These are phyloP conservation scores for Anser brachyrhynchus DNA, from an alignment of 2,113 vertebrate species.

Conservation along the genomic window DNA sequence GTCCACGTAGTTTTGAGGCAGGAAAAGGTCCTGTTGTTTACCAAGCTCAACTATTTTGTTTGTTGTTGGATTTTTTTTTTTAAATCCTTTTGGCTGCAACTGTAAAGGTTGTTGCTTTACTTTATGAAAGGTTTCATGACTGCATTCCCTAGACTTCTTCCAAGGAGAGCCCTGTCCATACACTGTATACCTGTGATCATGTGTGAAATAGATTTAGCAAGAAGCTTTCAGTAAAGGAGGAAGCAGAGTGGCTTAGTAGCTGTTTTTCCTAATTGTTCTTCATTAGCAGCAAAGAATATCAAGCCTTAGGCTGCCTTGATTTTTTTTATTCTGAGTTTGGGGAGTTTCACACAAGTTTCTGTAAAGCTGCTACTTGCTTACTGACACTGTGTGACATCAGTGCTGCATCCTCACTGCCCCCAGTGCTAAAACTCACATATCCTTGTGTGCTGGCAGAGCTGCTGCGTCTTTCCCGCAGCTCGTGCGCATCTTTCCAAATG, in stretches of 20 bases:
- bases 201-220: background rate
- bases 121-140: background rate
- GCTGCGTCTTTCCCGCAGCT: fast-evolving
- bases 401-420: fast-evolving
- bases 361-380: background rate
- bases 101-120: background rate
- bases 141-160: background rate
- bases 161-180: background rate
- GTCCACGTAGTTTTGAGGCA: background rate
- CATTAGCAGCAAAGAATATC: background rate
- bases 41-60: fast-evolving
- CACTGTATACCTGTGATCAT: background rate
- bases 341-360: fast-evolving
- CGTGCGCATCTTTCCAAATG: fast-evolving
- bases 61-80: background rate
- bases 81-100: background rate
- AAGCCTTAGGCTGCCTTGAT: background rate
- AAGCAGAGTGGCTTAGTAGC: fast-evolving
- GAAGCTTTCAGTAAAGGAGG: background rate
- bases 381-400: fast-evolving
- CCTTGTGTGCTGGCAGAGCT: fast-evolving
- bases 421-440: fast-evolving
- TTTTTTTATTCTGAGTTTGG: background rate
- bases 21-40: background rate
- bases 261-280: background rate